Evolutionary conservation across 2,113 vertebrate species (phyloP), one percentile per base, ranked within the genome.

Genomic region (Tringa solitaria): DNA sequence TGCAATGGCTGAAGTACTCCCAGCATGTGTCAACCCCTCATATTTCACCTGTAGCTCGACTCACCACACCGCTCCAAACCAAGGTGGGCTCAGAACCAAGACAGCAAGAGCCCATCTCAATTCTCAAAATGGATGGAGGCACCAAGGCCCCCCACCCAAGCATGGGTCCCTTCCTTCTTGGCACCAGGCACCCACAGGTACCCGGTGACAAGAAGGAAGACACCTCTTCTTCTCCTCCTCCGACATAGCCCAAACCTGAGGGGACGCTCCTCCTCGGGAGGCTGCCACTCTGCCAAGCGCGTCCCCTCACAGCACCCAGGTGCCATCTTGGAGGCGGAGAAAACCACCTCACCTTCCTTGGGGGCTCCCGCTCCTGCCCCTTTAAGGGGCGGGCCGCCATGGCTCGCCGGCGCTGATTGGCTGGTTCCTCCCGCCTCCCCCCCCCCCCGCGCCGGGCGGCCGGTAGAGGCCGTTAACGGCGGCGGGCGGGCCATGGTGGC

Each of bases 301-400:
- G 6, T 15, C 3, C 68, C 10, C 33, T 6, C 41, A 11, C 17
- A 2, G 7, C 6, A 0, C 35, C 5, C 24, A 5, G 16, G 6
- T 4, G 14, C 20, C 8, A 3, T 0, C 23, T 2, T 4, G 0
- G 30, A 14, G n/a, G 60, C 60, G 3, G 3, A 17, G n/a, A 32
- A 4, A 26, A 9, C 1, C 43, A 1, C 23, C 23, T 12, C 67
- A 3, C 30, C 0, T 1, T 8, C 26, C 12, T 4, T 2, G 8
- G 1, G 0, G 12, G 30, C 12, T 22, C 10, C 5, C 37, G 7
- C 35, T 5, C 30, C 65, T 32, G 80, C 19, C 50, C 60, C 90
- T 95, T 96, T 95, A 94, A 93, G 74, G 57, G 92, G 89, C 82
- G 63, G 86, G 73, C 39, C 56, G 4, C 6, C 12, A 2, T 28